Conservation (phyloP, 2,888 invertebrate genomes). For the Drosophila atroscutellata region DNA sequence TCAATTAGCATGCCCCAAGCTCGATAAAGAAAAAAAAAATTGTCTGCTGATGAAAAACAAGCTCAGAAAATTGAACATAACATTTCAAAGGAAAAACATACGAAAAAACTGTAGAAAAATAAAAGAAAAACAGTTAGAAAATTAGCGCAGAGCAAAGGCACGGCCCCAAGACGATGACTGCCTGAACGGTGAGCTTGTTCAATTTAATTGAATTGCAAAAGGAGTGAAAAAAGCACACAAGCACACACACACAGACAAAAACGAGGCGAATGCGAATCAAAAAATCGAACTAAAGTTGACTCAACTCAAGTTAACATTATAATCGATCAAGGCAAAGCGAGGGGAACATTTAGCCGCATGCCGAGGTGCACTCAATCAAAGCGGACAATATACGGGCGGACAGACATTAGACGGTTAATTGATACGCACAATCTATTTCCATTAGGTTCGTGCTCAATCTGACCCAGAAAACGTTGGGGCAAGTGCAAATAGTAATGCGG, state of each 20-base stretch:
- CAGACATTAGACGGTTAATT: slow-evolving; percentile 68
- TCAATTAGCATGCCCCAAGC: slow-evolving; percentile 74
- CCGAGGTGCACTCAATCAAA: slow-evolving; percentile 71
- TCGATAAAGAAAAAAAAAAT: slow-evolving; percentile 38
- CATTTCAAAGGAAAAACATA: slow-evolving; percentile 57
- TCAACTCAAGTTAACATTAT: slow-evolving; percentile 72
- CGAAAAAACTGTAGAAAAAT: slow-evolving; percentile 34
- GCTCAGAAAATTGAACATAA: slow-evolving; percentile 77
- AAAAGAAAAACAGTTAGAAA: slow-evolving; percentile 70
- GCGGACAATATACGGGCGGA: slow-evolving; percentile 37
- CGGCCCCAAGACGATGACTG: slow-evolving; percentile 49
- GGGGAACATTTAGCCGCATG: slow-evolving; percentile 67
- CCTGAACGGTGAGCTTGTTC: slow-evolving; percentile 74
- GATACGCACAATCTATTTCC: slow-evolving; percentile 77
- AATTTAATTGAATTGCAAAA: slow-evolving; percentile 75
- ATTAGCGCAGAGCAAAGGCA: slow-evolving; percentile 73
- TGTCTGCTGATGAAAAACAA: slow-evolving; percentile 64
- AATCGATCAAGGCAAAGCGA: slow-evolving; percentile 80
- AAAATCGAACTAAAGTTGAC: slow-evolving; percentile 45
- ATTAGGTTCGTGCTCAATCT: slow-evolving; percentile 68
- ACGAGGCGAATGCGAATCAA: slow-evolving; percentile 38
- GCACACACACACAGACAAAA: not conserved
- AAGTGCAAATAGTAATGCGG: slow-evolving; percentile 57
- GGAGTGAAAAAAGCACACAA: slow-evolving; percentile 26
- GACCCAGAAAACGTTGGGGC: slow-evolving; percentile 67